Base-by-base conservation (phyloP, 2,113 vertebrate species). In the Gobio gobio region DNA sequence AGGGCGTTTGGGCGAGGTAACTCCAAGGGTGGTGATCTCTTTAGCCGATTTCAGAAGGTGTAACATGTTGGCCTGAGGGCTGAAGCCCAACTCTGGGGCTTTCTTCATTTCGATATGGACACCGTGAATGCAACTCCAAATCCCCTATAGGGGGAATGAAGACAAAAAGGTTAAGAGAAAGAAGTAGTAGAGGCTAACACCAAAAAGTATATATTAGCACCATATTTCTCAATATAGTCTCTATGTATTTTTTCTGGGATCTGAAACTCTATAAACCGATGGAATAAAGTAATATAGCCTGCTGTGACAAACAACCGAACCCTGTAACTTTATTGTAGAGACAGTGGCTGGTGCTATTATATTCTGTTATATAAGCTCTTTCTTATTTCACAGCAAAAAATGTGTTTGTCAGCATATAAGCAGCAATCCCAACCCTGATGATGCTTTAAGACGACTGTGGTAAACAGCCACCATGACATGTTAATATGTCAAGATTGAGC, bases 101-200 rank as follows among this genome's bases (percentile, higher is more conserved):
- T 98, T 99, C 89, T 98, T 99, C 91, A 99, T 97, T 76, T 99
- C 98, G 63, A 97, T 98, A 59, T 99, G 98, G 14, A 99, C 97
- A 1, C 98, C 98, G 0, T 99, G 98, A 90, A 99, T 99, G 86
- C 98, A 99, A 91, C 98, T 99, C 94, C 97, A 99, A 90, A 99
- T 99, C 43, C 97, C 98, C 98, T 99, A 92, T 76, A 92, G 92
- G 54, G 84, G 64, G 66, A 43, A 73, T 10, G 20, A 20, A 63
- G 18, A 68, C 1, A 22, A 10, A 72, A 61, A 84, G 22, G 61
- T 75, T 73, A n/a, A 82, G 45, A 47, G 26, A 24, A 47, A 72
- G 22, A 59, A 36, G 29, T 66, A 24, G 13, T 40, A 26, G 45
- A 82, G 81, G 47, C 29, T 43, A 36, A 75, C 77, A 85, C 12